Conservation (phyloP, 2,113 vertebrate species). For the Thamnophis sirtalis region DNA sequence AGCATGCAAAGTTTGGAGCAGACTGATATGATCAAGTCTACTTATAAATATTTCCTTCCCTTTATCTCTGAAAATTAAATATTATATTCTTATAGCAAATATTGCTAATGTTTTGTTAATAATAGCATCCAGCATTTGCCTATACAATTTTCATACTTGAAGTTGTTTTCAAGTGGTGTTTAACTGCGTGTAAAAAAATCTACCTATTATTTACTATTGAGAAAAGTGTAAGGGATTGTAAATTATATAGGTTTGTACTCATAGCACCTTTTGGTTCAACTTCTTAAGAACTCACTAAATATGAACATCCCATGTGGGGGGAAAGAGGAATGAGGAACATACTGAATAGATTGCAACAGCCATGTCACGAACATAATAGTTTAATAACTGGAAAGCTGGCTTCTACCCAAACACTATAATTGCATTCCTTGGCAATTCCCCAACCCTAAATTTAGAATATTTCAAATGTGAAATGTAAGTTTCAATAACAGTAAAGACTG, state of each 20-base stretch:
- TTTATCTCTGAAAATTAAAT: not conserved
- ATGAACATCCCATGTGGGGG: not conserved
- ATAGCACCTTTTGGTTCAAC: not conserved
- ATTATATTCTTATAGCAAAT: not conserved
- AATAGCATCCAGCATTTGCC: not conserved
- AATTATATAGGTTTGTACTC: not conserved
- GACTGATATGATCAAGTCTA: not conserved
- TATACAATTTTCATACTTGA: not conserved
- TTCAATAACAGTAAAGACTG: not conserved
- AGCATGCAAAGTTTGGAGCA: not conserved
- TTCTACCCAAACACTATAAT: not conserved
- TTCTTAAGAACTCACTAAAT: not conserved
- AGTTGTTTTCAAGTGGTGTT: not conserved
- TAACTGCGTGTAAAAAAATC: not conserved
- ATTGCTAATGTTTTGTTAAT: not conserved
- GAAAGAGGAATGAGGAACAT: not conserved
- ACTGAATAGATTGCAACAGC: slow-evolving; percentile 15
- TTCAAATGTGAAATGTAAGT: not conserved
- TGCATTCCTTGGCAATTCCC: slow-evolving; percentile 18
- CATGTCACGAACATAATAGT: not conserved
- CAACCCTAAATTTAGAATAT: slow-evolving; percentile 13
- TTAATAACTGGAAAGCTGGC: slow-evolving; percentile 24
- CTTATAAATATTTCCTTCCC: not conserved
- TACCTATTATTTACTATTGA: not conserved
- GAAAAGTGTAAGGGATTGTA: not conserved